Evolutionary conservation across 2,797 vertebrate species (phyloP).

Genomic region (Molossus molossus): DNA sequence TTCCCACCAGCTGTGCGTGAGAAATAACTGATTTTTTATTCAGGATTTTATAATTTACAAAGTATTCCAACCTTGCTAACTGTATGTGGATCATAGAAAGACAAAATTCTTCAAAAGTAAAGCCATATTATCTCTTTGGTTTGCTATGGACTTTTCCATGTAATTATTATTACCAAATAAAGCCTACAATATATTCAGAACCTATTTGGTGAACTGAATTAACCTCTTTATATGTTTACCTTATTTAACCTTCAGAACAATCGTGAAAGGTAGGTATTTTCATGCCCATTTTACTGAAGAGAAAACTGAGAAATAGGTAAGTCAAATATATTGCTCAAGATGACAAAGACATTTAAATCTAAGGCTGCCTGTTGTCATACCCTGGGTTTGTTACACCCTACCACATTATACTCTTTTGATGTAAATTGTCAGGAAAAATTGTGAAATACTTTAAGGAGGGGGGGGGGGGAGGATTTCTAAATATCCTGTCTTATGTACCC

Average conservation of each 20-base stretch:
- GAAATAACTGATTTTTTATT: not conserved
- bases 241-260: not conserved
- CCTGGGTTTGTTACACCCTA: not conserved
- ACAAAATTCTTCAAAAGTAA: constrained; percentile 8
- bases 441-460: not conserved
- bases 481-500: not conserved
- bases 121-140: not conserved
- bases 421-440: not conserved
- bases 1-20: not conserved
- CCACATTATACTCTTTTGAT: not conserved
- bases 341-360: constrained; percentile 34
- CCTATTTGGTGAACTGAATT: not conserved
- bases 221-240: not conserved
- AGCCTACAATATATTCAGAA: not conserved
- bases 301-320: not conserved
- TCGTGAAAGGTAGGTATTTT: not conserved
- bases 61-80: not conserved
- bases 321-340: not conserved
- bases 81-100: constrained; percentile 10
- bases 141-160: not conserved
- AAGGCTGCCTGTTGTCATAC: not conserved
- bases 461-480: not conserved
- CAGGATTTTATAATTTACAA: not conserved
- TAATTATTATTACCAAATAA: not conserved
- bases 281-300: not conserved